Base-by-base conservation (phyloP, 2,888 invertebrate species). In the Amblyteles armatorius region DNA sequence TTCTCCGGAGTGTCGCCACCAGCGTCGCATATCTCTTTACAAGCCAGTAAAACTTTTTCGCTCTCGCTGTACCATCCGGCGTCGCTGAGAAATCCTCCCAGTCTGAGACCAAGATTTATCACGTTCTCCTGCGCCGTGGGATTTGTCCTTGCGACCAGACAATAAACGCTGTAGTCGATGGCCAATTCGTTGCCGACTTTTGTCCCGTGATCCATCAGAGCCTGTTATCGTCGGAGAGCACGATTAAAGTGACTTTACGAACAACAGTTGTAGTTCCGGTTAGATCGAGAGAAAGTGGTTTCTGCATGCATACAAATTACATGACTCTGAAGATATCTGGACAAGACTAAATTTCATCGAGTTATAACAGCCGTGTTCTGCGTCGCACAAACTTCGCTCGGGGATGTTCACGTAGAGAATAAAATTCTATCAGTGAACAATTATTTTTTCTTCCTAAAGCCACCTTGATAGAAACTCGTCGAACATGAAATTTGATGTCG, bases 11-110 rank as follows among this genome's bases (percentile, higher is more conserved):
- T 95, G 88, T 95, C 94, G 26, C 95, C 94, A 88, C 95, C 94
- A 9, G 93, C 92, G 84, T 94, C 94, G 92, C 97, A 96, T 76
- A 97, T 93, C 86, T 95, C 94, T 85, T 96, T 96, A 89, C 97
- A 97, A 11, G 95, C 94, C 57, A 95, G 93, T 87, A 98, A 94
- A 77, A 98, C 96, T 65, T 95, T 94, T 91, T 97, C 96, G 86
- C 97, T 97, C 91, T 97, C 97, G 86, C 95, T 95, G 93, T 97
- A 97, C 97, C 98, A 98, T 0, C 98, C 98, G 0, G 97, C 97
- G 92, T 98, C 98, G 92, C 97, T 97, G 4, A 98, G 95, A 94
- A 99, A 99, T 85, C 96, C 95, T 82, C 97, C 97, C 2, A 94
- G 90, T 82, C 89, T 89, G 11, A 94, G 82, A 40, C 94, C 94